Conservation (phyloP, 2,113 vertebrate genomes). For the Australoheros scitulus region DNA sequence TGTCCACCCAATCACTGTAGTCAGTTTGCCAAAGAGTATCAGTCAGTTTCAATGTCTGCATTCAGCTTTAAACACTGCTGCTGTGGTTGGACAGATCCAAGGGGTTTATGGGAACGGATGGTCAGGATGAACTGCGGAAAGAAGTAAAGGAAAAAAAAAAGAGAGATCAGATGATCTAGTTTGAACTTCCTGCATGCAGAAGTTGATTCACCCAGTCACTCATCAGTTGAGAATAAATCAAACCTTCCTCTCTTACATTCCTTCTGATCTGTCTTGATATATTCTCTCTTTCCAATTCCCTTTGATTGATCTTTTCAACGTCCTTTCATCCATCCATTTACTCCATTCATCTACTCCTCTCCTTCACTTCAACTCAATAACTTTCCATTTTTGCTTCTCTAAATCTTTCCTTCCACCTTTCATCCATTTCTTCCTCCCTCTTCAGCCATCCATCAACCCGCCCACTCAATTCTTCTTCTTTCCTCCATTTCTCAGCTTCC, state of each 20-base stretch:
- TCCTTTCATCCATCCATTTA: background rate
- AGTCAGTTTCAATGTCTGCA: background rate
- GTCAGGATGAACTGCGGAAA: slow-evolving; percentile 37
- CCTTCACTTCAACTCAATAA: background rate
- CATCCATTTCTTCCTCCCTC: background rate
- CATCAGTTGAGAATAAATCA: background rate
- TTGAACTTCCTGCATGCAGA: background rate
- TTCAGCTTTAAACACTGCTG: background rate
- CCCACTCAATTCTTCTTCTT: background rate
- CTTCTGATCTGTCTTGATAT: background rate
- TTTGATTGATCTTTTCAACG: background rate
- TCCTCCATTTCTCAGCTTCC: background rate
- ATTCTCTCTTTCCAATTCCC: background rate
- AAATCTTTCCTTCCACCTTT: background rate
- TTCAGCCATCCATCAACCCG: background rate
- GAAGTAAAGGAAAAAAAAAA: background rate
- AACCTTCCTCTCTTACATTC: background rate
- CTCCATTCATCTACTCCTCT: background rate
- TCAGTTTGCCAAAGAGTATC: background rate
- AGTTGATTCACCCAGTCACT: background rate
- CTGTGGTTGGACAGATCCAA: background rate
- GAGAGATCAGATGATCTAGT: background rate
- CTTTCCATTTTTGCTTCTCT: background rate
- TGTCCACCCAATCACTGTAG: background rate
- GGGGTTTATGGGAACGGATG: background rate